Percentiles rank a stretch among this genome's conserved stretches.
Conservation (phyloP, 2,113 vertebrate species). For the Anser cygnoides region DNA sequence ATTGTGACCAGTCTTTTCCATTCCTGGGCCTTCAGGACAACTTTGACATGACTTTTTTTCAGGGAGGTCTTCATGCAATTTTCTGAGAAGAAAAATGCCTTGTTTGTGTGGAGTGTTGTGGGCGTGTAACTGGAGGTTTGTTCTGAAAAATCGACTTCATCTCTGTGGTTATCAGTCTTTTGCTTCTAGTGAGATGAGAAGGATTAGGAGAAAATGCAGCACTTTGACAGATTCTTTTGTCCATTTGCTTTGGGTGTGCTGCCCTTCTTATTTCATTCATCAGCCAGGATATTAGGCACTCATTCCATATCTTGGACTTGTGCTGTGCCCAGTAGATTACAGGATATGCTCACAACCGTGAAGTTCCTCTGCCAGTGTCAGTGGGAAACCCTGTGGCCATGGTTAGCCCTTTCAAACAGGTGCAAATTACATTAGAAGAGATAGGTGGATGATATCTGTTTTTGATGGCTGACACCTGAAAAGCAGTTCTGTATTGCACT, state of each 20-base stretch:
- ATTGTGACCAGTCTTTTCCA: background rate
- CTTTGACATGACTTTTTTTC: background rate
- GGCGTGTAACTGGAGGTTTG: background rate
- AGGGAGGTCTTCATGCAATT: background rate
- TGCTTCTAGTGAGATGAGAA: background rate
- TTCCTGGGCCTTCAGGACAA: background rate
- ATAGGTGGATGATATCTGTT: background rate
- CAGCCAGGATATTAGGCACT: background rate
- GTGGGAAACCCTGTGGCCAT: fast-evolving
- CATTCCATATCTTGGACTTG: background rate
- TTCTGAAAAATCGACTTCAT: background rate
- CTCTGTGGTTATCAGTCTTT: background rate
- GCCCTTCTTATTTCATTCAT: background rate
- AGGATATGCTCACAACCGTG: background rate
- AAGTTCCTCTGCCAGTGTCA: background rate
- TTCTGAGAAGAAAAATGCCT: background rate
- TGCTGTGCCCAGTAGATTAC: background rate
- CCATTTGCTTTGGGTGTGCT: background rate
- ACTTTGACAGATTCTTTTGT: background rate
- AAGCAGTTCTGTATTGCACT: background rate
- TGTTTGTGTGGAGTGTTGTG: background rate
- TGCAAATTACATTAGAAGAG: background rate
- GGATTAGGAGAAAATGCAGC: background rate
- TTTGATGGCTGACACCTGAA: background rate
- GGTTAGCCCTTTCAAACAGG: background rate